Evolutionary conservation across 2,888 invertebrate species (phyloP).

Genomic region (Clanis bilineata): DNA sequence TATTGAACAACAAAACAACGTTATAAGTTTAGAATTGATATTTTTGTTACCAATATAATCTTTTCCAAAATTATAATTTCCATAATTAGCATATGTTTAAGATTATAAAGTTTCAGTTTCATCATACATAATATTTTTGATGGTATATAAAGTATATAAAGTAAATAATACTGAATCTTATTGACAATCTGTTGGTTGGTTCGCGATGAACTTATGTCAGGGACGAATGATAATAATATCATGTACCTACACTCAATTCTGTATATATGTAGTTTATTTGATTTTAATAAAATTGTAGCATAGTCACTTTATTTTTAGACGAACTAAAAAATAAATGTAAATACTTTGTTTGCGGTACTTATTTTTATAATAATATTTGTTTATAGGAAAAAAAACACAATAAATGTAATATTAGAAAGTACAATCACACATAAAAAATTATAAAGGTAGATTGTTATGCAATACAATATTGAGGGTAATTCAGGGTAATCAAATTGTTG

Average conservation of each 20-base stretch:
- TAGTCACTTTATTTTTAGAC: slow-evolving; percentile 8
- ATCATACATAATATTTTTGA: slow-evolving; percentile 31
- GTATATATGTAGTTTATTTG: slow-evolving; percentile 49
- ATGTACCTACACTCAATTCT: slow-evolving; percentile 34
- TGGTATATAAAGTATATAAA: slow-evolving; percentile 7
- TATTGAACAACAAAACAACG: too few species aligned
- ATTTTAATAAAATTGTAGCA: slow-evolving; percentile 44
- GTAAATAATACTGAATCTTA: slow-evolving; percentile 59
- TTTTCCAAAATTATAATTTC: not conserved
- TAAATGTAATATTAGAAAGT: not conserved
- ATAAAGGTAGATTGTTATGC: too few species aligned
- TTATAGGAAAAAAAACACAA: too few species aligned
- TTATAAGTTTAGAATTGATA: too few species aligned
- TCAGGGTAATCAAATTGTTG: too few species aligned
- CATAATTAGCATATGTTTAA: not conserved
- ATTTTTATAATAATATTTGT: too few species aligned
- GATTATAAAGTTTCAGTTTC: slow-evolving; percentile 23
- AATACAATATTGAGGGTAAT: too few species aligned
- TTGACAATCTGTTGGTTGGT: slow-evolving; percentile 69
- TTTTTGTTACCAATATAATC: too few species aligned
- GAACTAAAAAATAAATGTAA: not conserved
- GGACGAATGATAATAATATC: slow-evolving; percentile 62
- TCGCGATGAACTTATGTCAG: slow-evolving; percentile 72
- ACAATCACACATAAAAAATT: not conserved
- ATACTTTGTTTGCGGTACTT: too few species aligned